These are phyloP conservation scores for Prosapia bicincta DNA, from an alignment of 2,888 invertebrate species.

Conservation along the genomic window DNA sequence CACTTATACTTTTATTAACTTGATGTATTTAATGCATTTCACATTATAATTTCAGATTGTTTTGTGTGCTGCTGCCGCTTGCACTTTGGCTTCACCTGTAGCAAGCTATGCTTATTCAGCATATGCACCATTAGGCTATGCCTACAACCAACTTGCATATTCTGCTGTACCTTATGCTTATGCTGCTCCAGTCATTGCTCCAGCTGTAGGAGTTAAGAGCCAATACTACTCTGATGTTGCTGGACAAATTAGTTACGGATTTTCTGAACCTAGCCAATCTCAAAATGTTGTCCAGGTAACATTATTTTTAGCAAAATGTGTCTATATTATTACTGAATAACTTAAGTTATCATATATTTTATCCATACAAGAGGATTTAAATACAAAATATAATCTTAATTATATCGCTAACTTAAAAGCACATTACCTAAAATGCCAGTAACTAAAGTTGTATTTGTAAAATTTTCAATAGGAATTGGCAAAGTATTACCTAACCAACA, in stretches of 20 bases:
- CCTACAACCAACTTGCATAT: slow-evolving; percentile 30
- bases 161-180: slow-evolving; percentile 39
- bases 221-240: slow-evolving; percentile 47
- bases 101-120: slow-evolving; percentile 28
- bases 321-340: not conserved
- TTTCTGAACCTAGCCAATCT: slow-evolving; percentile 44
- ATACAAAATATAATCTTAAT: no score
- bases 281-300: slow-evolving; percentile 43
- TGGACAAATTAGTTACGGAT: slow-evolving; percentile 46
- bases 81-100: slow-evolving; percentile 32
- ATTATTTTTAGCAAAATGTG: no score
- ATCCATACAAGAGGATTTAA: no score
- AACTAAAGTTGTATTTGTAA: slow-evolving; percentile 16
- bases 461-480: no score
- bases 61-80: slow-evolving; percentile 52
- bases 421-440: slow-evolving; percentile 6
- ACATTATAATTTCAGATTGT: slow-evolving; percentile 51
- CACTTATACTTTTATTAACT: no score
- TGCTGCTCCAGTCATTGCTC: slow-evolving; percentile 32
- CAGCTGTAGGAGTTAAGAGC: slow-evolving; percentile 39
- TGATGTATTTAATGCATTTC: no score
- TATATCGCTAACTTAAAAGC: no score
- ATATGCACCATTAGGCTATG: slow-evolving; percentile 34
- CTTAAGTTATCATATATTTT: no score
- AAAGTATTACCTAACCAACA: no score